These are phyloP conservation scores for Dorcus hopei DNA, from an alignment of 2,888 invertebrate species.

Conservation along the genomic window DNA sequence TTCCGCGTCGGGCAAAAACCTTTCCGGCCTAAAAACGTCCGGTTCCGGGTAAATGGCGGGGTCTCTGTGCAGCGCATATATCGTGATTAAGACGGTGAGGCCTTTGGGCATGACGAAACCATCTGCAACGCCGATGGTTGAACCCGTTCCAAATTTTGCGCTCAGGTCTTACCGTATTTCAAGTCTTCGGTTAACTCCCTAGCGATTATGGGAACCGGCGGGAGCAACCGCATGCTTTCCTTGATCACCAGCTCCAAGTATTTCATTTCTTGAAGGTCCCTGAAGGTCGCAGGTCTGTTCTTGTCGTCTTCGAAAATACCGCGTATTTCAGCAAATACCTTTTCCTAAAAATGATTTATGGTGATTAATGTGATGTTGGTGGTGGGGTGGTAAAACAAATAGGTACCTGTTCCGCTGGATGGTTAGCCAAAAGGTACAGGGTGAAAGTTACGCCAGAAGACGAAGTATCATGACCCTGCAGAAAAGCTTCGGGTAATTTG, in stretches of 20 bases:
- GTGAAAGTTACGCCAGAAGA: constrained; percentile 49
- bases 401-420: constrained; percentile 48
- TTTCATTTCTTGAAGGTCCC: background rate
- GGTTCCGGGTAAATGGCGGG: constrained; percentile 6
- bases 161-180: background rate
- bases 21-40: constrained; percentile 4
- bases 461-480: constrained; percentile 52
- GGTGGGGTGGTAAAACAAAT: background rate
- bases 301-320: constrained; percentile 36
- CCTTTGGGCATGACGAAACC: background rate
- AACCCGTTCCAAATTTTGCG: background rate
- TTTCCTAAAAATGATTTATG: constrained; percentile 25
- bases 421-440: constrained; percentile 47
- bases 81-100: background rate
- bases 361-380: background rate
- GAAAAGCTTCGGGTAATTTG: constrained; percentile 13
- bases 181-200: background rate
- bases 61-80: background rate
- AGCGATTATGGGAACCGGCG: background rate
- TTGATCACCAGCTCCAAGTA: background rate
- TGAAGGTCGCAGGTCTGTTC: background rate
- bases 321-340: constrained; percentile 43
- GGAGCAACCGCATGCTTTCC: background rate
- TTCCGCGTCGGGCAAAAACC: background rate
- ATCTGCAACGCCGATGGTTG: background rate